These are phyloP conservation scores for Cistogaster globosa DNA, from an alignment of 2,888 invertebrate genomes.

Conservation along the genomic window DNA sequence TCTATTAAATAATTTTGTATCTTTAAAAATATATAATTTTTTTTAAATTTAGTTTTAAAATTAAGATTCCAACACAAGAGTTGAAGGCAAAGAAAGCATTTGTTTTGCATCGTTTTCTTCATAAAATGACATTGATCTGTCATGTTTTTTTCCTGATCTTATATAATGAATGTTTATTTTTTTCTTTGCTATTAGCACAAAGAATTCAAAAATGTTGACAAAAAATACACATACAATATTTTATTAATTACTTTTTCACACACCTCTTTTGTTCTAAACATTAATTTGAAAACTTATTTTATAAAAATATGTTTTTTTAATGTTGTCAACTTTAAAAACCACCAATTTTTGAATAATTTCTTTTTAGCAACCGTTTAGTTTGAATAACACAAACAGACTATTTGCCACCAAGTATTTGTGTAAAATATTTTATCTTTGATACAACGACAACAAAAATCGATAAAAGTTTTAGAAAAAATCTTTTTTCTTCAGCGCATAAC, in stretches of 20 bases:
- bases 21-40: neutral
- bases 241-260: constrained; percentile 7
- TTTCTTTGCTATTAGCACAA: constrained; percentile 14
- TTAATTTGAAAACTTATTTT: constrained; percentile 21
- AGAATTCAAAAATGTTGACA: constrained; percentile 4
- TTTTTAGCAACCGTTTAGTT: constrained; percentile 69
- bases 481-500: constrained; percentile 15
- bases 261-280: constrained; percentile 24
- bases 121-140: constrained; percentile 65
- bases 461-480: constrained; percentile 24
- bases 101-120: constrained; percentile 27
- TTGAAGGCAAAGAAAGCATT: constrained; percentile 49
- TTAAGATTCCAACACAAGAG: constrained; percentile 25
- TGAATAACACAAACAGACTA: constrained; percentile 72
- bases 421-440: constrained; percentile 55
- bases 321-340: constrained; percentile 36
- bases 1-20: neutral
- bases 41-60: constrained; percentile 2
- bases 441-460: constrained; percentile 40
- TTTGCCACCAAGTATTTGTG: constrained; percentile 66
- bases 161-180: constrained; percentile 54
- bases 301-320: constrained; percentile 34
- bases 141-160: constrained; percentile 71
- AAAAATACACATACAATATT: neutral
- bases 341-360: constrained; percentile 36